A percentile compares a stretch with the other conserved stretches of the same genome.
These are phyloP conservation scores for Aquatica leii DNA, from an alignment of 2,888 invertebrate genomes.

Conservation along the genomic window DNA sequence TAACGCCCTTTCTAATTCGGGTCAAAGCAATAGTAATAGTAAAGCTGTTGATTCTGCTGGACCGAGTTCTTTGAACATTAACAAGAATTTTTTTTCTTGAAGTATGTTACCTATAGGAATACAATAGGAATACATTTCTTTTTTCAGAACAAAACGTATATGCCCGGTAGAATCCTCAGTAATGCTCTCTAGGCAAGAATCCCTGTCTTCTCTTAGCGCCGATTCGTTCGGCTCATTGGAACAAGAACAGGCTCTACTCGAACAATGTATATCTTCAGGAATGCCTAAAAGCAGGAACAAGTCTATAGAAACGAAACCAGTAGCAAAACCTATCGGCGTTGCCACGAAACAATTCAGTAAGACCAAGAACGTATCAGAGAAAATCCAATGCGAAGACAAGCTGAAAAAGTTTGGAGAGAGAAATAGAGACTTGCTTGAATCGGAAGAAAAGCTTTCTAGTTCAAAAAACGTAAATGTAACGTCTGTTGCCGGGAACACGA, in stretches of 20 bases:
- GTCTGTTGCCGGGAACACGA: slow-evolving; percentile 70
- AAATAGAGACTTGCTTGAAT: slow-evolving; percentile 18
- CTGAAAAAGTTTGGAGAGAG: slow-evolving; percentile 22
- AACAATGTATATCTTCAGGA: slow-evolving; percentile 81
- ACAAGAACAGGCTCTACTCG: slow-evolving; percentile 71
- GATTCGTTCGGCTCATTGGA: slow-evolving; percentile 70
- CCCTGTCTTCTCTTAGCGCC: slow-evolving; percentile 62
- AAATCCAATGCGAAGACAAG: slow-evolving; percentile 14
- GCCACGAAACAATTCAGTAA: slow-evolving; percentile 45
- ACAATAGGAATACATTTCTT: not conserved
- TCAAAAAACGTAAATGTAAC: slow-evolving; percentile 81
- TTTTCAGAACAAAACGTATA: not conserved
- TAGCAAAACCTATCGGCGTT: slow-evolving; percentile 42
- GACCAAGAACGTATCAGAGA: slow-evolving; percentile 16
- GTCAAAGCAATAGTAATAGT: too few relatives aligned
- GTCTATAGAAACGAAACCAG: slow-evolving; percentile 4
- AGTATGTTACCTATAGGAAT: too few relatives aligned
- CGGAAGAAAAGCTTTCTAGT: slow-evolving; percentile 44
- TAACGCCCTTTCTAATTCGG: too few relatives aligned
- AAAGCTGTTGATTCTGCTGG: too few relatives aligned
- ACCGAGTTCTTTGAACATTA: too few relatives aligned
- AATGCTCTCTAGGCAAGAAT: slow-evolving; percentile 56
- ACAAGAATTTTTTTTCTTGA: too few relatives aligned
- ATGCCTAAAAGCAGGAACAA: slow-evolving; percentile 63
- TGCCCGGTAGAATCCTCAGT: not conserved